These are phyloP conservation scores for Lamprologus ornatipinnis DNA, from an alignment of 2,113 vertebrate genomes.

Conservation along the genomic window DNA sequence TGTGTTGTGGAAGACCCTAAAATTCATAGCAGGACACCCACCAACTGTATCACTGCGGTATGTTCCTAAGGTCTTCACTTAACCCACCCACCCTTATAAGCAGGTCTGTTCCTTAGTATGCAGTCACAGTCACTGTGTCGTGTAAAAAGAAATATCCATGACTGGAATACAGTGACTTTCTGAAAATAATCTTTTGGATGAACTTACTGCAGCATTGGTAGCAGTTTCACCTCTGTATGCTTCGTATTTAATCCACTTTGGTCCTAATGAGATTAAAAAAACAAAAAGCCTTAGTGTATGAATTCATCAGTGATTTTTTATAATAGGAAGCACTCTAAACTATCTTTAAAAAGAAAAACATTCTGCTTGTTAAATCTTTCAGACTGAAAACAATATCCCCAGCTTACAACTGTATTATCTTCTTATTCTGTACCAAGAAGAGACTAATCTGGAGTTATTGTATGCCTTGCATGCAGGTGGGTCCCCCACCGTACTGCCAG, in stretches of 20 bases:
- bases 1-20: not conserved
- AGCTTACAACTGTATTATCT: not conserved
- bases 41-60: not conserved
- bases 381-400: not conserved
- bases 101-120: not conserved
- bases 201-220: not conserved
- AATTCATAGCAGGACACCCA: not conserved
- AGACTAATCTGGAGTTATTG: not conserved
- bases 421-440: not conserved
- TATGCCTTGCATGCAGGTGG: not conserved
- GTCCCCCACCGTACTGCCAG: not conserved
- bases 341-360: not conserved
- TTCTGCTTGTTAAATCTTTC: not conserved
- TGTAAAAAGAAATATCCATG: conserved; percentile 5
- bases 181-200: conserved; percentile 26
- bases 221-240: conserved; percentile 15
- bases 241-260: conserved; percentile 4
- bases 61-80: not conserved
- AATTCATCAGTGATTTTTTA: not conserved
- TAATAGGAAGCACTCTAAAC: not conserved
- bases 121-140: not conserved
- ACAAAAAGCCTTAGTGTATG: not conserved
- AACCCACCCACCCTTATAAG: not conserved
- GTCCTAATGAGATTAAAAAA: not conserved
- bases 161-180: conserved; percentile 20